These are phyloP conservation scores for Drosophila truncata DNA, from an alignment of 1,140 invertebrate species.

Conservation along the genomic window DNA sequence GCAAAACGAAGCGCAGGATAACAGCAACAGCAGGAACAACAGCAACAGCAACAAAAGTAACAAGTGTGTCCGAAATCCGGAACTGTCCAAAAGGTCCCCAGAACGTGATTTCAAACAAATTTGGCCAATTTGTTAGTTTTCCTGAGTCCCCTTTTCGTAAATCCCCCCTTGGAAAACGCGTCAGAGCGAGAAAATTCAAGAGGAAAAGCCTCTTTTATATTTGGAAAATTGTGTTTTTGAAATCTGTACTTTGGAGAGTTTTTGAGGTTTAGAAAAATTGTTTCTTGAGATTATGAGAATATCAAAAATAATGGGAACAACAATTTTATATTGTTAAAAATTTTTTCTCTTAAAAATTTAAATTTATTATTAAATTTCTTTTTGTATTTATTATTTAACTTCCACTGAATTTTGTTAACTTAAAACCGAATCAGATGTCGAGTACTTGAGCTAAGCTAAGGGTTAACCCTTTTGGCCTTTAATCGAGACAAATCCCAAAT, in stretches of 20 bases:
- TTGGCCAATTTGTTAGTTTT: constrained; percentile 68
- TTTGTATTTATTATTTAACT: not conserved
- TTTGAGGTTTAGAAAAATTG: not conserved
- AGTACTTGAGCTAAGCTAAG: not conserved
- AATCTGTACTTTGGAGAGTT: not conserved
- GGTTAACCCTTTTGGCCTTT: constrained; percentile 52
- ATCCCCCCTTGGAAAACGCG: constrained; percentile 5
- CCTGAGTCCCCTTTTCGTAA: not conserved
- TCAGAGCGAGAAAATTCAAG: constrained; percentile 4
- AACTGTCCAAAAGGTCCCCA: constrained; percentile 41
- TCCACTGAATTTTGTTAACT: not conserved
- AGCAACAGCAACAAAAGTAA: constrained; percentile 45
- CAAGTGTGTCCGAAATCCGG: constrained; percentile 59
- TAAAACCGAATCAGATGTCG: constrained; percentile 68
- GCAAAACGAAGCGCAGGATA: constrained; percentile 76
- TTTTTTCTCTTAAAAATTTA: not conserved
- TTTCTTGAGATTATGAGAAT: not conserved
- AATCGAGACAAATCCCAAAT: constrained; percentile 68
- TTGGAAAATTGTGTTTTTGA: constrained; percentile 1
- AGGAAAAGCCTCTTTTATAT: constrained; percentile 1
- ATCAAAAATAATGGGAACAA: too few relatives aligned
- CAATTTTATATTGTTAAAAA: too few relatives aligned
- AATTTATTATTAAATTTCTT: not conserved
- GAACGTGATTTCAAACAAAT: constrained; percentile 74
- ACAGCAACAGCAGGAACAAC: constrained; percentile 66